Evolutionary conservation across 2,113 vertebrate species (phyloP), one percentile per base, ranked within the genome.

Genomic region (Indri indri): DNA sequence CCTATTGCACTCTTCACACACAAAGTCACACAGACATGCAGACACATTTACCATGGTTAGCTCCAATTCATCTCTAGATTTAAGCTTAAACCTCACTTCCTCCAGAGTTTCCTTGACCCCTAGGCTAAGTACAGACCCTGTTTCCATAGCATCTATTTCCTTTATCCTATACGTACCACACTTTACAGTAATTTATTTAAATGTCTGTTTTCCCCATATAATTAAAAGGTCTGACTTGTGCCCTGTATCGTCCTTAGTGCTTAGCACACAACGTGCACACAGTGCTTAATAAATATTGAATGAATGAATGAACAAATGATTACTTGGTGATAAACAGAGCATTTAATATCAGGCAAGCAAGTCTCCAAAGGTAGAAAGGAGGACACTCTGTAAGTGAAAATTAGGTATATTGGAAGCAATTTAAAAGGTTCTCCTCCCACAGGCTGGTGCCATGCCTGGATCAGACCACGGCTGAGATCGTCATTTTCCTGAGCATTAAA

Each of bases 401-500:
- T 80, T 86, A 80, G 8, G 17, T 76, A 57, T 59, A 94, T 23
- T 83, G 34, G 70, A 93, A 89, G 14, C 63, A 83, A 93, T 87
- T 94, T 93, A 82, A 81, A 95, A 91, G 82, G 22, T 74, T 83
- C 42, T 96, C 73, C 65, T 95, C 90, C 65, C 97, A 97, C 52
- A 88, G 89, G 90, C n/a, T 90, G 2, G 23, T 83, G 18, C 66
- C 23, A 54, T 27, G 84, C 6, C 8, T 80, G 12, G 11, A 27
- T 92, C 80, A 97, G 61, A 34, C 90, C n/a, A 82, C 2, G 6
- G 80, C 84, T 85, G 82, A 88, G 90, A 90, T n/a, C 30, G 0
- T 96, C 83, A 95, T 97, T 98, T 98, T 97, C 92, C 95, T 96
- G 91, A 98, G 97, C 91, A 85, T 82, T 97, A 96, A 97, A 98